phyloP scores from a whole-genome alignment of 1,140 invertebrate species.

The Diabrotica undecimpunctata region DNA sequence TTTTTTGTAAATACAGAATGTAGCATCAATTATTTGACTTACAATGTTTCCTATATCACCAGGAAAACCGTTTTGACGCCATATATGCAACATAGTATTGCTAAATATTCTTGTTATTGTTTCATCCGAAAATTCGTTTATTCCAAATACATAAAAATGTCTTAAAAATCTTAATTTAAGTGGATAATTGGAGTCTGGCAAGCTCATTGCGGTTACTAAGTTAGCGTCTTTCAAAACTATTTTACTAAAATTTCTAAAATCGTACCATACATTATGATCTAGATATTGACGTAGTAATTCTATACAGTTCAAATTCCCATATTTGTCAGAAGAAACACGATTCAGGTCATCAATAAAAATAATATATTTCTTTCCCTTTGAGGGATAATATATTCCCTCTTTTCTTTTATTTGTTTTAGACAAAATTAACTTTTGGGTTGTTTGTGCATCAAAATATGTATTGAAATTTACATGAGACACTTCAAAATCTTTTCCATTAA shows the following conservation, averaged over 20 bases:
- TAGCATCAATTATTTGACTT: slow-evolving; percentile 69
- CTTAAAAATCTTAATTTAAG: slow-evolving; percentile 63
- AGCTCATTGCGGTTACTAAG: slow-evolving; percentile 76
- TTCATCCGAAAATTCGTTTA: slow-evolving; percentile 79
- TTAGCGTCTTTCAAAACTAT: slow-evolving; percentile 73
- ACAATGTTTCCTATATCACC: slow-evolving; percentile 68
- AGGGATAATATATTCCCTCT: slow-evolving; percentile 75
- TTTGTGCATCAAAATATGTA: slow-evolving; percentile 75
- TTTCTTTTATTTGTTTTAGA: slow-evolving; percentile 76
- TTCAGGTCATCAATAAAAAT: slow-evolving; percentile 92
- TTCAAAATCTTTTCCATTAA: slow-evolving; percentile 67
- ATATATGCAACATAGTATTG: slow-evolving; percentile 68
- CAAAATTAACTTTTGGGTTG: slow-evolving; percentile 80
- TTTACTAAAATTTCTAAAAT: slow-evolving; percentile 72
- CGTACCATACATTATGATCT: slow-evolving; percentile 82
- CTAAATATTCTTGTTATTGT: slow-evolving; percentile 81
- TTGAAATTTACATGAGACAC: slow-evolving; percentile 83
- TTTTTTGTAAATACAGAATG: slow-evolving; percentile 71
- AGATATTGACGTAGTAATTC: slow-evolving; percentile 84
- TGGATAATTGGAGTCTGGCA: slow-evolving; percentile 58
- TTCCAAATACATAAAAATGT: slow-evolving; percentile 80
- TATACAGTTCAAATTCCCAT: slow-evolving; percentile 81
- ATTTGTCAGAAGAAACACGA: slow-evolving; percentile 78
- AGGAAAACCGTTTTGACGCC: slow-evolving; percentile 74
- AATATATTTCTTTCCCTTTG: slow-evolving; percentile 65